Base-by-base conservation (phyloP, 92 coral and sea anemone species). In the Bergia puertoricense region DNA sequence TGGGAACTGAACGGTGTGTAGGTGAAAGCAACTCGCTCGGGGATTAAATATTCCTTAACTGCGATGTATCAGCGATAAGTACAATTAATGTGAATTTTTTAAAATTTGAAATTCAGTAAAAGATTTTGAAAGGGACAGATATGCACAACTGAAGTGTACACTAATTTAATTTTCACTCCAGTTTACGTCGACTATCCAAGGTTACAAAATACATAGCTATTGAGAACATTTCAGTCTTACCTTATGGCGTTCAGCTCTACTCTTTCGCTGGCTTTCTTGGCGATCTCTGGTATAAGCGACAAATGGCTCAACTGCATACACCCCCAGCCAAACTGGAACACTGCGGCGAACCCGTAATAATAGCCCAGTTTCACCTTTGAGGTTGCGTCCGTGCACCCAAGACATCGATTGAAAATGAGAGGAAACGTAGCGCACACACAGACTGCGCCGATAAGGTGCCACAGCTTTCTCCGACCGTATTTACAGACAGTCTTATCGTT, bases 291-390 rank as follows among this genome's bases (percentile, higher is more conserved):
- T 41, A 95, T 95, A 46, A 95, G 77, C 2, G 98, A 90, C 23
- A 95, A 88, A 89, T 95, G 98, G 71, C 96, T 93, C 30, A 95
- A 90, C 87, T 95, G 98, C 59, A 93, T 93, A 50, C 96, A 93
- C 15, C 98, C 98, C 96, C 96, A 95, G 22, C 98, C 98, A 86
- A 95, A 95, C 91, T 95, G 98, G 46, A 95, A 95, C 50, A 95
- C 91, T 3, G 94, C 98, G 40, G 98, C 98, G 7, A 95, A 85
- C 5, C 88, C 92, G 75, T 88, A 93, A 40, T 90, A 95, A 56
- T 95, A 95, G 15, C 90, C 86, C 40, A 95, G 95, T 90, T 95
- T 95, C 5, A 92, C 85, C 10, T 87, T 82, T 6, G 89, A 79
- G 84, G 92, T 91, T 0, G 94, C 80, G 57, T 89, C 93, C 30